Base-by-base conservation (phyloP, 2,797 vertebrate genomes). In the Diplodus puntazzo region DNA sequence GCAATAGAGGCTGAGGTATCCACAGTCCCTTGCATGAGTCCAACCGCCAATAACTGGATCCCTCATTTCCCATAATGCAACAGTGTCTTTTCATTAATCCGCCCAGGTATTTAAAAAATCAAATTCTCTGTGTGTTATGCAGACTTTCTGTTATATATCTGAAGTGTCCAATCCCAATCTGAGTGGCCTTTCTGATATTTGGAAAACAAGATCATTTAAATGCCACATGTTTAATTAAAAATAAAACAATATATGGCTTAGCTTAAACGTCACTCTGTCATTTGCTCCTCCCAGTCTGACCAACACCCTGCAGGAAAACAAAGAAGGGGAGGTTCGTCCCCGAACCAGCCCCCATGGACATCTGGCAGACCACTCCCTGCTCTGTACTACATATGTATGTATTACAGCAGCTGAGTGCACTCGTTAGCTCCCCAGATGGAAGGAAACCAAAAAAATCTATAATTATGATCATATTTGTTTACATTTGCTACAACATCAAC, bases 321-420 rank as follows among this genome's bases (percentile, higher is more conserved):
- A 87, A 80, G 49, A 53, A 42, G n/a, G 48, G n/a, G 27, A 11
- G 45, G 20, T 11, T 34, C 23, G 12, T 60, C 57, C 39, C 25
- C 17, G 45, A n/a, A 75, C 27, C 60, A 58, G 50, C 39, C 61
- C 27, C 62, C 61, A 61, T 75, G 69, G 87, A 80, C 82, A 82
- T 89, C 82, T 88, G 82, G 68, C 42, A 27, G 3, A 67, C 77
- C 79, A 63, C 53, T 64, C 76, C 67, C 58, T 48, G 65, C 77
- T 75, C 66, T 60, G 65, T 42, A 68, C 57, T 55, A 69, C 50
- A 76, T n/a, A n/a, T n/a, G n/a, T n/a, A n/a, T n/a, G n/a, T n/a
- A n/a, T 30, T 75, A 70, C 58, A 74, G 65, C 54, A 53, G 46
- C 63, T 84, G 69, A 77, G 61, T 77, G 25, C 4, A 64, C 21